Percentiles rank a stretch among this genome's conserved stretches.
Conservation (phyloP, 2,113 vertebrate species). For the Sylvietta virens region DNA sequence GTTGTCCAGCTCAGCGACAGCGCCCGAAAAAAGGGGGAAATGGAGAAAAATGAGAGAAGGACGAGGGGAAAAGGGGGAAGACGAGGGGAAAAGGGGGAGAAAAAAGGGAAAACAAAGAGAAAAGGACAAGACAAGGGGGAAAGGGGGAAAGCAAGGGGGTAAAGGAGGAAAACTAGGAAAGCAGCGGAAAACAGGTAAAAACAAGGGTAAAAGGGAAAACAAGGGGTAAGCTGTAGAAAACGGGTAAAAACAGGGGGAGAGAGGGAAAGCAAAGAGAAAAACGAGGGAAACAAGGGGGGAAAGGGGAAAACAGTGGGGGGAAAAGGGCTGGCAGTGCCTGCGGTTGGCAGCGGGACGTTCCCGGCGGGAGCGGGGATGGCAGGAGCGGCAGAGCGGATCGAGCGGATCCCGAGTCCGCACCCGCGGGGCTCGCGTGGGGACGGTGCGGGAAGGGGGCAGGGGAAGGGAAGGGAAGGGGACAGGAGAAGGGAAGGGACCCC, state of each 20-base stretch:
- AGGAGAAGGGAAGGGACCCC: too few species aligned
- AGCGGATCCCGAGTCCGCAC: neutral
- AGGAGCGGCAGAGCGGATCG: neutral
- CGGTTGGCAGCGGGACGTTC: neutral
- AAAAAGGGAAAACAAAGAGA: fast-evolving
- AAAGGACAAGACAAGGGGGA: fast-evolving
- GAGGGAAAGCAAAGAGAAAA: neutral
- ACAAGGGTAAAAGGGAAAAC: neutral
- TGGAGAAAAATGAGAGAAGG: too few species aligned
- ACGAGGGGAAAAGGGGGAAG: fast-evolving
- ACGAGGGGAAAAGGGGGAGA: too few species aligned
- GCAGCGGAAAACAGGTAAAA: neutral
- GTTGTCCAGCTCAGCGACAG: fast-evolving
- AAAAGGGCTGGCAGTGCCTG: neutral
- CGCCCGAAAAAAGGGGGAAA: fast-evolving
- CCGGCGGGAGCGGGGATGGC: neutral
- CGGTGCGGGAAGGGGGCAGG: neutral
- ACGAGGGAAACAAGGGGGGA: too few species aligned
- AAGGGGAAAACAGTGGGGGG: neutral
- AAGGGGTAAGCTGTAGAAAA: neutral
- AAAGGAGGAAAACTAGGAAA: neutral
- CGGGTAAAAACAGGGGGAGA: neutral
- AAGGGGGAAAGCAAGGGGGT: neutral
- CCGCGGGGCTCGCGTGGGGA: neutral
- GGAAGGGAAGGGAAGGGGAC: neutral